Percentiles rank a stretch among this genome's conserved stretches.
Evolutionary conservation across 2,888 invertebrate species (phyloP).

Genomic region (Melieria picta): DNA sequence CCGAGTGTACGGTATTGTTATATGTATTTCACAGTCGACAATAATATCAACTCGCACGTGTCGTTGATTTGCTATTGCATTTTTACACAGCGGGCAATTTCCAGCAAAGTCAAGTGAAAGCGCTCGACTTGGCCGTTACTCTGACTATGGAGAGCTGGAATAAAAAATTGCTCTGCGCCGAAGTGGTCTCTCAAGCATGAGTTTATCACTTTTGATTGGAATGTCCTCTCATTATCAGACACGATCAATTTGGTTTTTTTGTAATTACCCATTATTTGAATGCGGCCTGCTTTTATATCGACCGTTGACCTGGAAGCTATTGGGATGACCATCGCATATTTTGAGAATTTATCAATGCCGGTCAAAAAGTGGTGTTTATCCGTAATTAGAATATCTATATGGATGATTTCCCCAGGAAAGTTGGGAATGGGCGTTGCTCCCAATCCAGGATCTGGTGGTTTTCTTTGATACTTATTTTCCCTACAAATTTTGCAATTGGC

Average conservation of each 20-base stretch:
- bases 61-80: background rate
- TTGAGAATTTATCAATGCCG: constrained; percentile 1
- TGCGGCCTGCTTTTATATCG: too few relatives aligned
- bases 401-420: background rate
- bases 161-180: background rate
- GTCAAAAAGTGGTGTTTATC: background rate
- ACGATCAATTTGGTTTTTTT: too few relatives aligned
- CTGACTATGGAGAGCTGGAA: constrained; percentile 3
- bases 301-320: too few relatives aligned
- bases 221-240: too few relatives aligned
- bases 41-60: background rate
- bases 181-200: background rate
- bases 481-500: constrained; percentile 1
- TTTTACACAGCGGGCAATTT: background rate
- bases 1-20: too few relatives aligned
- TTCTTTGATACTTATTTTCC: constrained; percentile 14
- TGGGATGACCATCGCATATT: background rate
- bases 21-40: too few relatives aligned
- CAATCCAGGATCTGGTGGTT: background rate
- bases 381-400: constrained; percentile 4
- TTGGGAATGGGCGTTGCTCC: constrained; percentile 17
- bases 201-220: too few relatives aligned
- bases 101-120: constrained; percentile 3
- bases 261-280: background rate
- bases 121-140: constrained; percentile 4